Evolutionary conservation across 2,888 invertebrate species (phyloP), one percentile per base, ranked within the genome.

Genomic region (Thyatira batis): DNA sequence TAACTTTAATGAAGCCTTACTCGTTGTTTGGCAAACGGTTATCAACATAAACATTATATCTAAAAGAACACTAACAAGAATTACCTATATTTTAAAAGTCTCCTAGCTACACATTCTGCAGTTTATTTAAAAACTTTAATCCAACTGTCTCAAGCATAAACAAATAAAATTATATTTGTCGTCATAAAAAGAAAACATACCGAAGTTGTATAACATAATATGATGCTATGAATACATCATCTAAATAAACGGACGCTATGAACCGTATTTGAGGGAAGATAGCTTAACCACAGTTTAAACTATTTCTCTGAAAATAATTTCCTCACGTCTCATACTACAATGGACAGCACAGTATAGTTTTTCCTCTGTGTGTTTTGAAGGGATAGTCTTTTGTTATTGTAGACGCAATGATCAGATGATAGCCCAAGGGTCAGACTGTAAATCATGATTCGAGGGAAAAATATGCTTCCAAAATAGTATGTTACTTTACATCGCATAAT

Each of bases 381-480:
- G 66, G 67, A 54, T 54, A 49, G 51, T 53, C 60, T 55, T 55
- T 59, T 48, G 48, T 67, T 62, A 66, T 66, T 67, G 59, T 55
- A 50, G 56, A 55, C 51, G 57, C 65, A 27, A 48, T 27, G 67
- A 69, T 68, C 63, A 17, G 39, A 39, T 50, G 67, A 69, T 69
- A 71, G 52, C 61, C 61, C 50, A 27, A 48, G 54, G 51, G 63
- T 56, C 50, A 54, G 54, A 56, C 57, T 60, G 59, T 70, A 70
- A 68, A 65, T 71, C 60, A 68, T 55, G 58, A 57, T 69, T 64
- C 61, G 69, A 65, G 63, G 63, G 52, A 68, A 67, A 71, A 71
- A 71, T 70, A 71, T 68, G 71, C 52, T 60, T 58, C 48, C 49
- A 57, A 59, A 63, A 61, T 61, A 46, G 50, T 57, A 53, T 50